Evolutionary conservation across 2,888 invertebrate genomes (phyloP), one percentile per base, ranked within the genome.

Genomic region (Apantesis nais): DNA sequence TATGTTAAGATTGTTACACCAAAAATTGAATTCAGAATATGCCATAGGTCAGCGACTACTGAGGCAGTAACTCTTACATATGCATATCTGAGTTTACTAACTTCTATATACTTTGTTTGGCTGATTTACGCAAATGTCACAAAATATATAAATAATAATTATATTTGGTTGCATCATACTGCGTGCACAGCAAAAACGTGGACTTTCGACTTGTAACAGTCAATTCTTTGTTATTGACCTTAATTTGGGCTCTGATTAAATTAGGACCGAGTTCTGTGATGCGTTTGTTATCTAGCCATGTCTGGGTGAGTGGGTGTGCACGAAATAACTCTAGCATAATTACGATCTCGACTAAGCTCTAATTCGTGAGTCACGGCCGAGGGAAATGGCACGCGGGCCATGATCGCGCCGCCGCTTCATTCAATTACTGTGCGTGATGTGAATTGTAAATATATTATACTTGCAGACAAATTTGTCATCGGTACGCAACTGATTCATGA

Each of bases 281-380:
- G 88, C 84, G 85, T 89, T 88, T 81, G 77, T 85, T 86, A 86
- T 86, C 87, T 86, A 83, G 83, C 84, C 73, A 72, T 81, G 83
- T 81, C 82, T 83, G 84, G 79, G 85, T 79, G 87, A 88, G 89
- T 91, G 90, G 90, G 89, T 90, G 90, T 89, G 88, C 93, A 92
- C 92, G 90, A 91, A 91, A 92, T 92, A 91, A 88, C 88, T 90
- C 85, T 86, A 85, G 87, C 86, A 88, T 94, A 93, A 93, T 94
- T 93, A 92, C 90, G 88, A 92, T 93, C 92, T 93, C 88, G 88
- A 85, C 88, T 86, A 79, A 92, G 93, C 87, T 93, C 93, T 94
- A 93, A 93, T 93, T 94, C 94, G 94, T 94, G 94, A 93, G 93
- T 94, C 94, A 94, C 94, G 94, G 92, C 85, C 88, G 85, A 87